Conservation (phyloP, 2,113 vertebrate genomes). For the Prionailurus bengalensis region DNA sequence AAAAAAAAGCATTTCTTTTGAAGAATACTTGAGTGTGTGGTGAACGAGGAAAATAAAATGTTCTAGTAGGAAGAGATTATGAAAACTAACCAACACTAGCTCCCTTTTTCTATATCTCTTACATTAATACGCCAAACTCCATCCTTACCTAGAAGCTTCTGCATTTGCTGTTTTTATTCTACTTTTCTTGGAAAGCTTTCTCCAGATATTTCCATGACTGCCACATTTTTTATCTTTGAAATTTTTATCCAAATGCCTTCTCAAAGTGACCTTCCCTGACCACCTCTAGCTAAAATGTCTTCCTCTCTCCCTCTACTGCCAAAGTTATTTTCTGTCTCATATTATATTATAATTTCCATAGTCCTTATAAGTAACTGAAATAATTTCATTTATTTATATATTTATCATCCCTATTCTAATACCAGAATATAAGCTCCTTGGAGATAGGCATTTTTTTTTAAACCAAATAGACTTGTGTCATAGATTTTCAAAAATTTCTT, state of each 20-base stretch:
- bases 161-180: neutral
- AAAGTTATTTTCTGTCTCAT: neutral
- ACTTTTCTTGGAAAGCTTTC: neutral
- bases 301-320: neutral
- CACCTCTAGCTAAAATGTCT: neutral
- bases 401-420: neutral
- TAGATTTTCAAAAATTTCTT: constrained; percentile 1
- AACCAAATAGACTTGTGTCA: neutral
- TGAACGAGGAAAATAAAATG: constrained; percentile 89
- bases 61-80: constrained; percentile 86
- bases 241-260: neutral
- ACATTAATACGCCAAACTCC: neutral
- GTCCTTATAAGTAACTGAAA: neutral
- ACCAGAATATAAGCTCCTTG: neutral
- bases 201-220: neutral
- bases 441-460: neutral
- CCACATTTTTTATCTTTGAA: constrained; percentile 4
- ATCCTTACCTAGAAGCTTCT: neutral
- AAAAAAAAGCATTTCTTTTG: constrained; percentile 93
- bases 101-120: constrained; percentile 20
- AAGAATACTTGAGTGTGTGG: constrained; percentile 91
- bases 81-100: constrained; percentile 84
- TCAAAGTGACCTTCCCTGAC: neutral
- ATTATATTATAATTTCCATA: neutral
- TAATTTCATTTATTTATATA: constrained; percentile 47